Evolutionary conservation across 2,797 vertebrate genomes (phyloP).

Genomic region (Momotus momota): DNA sequence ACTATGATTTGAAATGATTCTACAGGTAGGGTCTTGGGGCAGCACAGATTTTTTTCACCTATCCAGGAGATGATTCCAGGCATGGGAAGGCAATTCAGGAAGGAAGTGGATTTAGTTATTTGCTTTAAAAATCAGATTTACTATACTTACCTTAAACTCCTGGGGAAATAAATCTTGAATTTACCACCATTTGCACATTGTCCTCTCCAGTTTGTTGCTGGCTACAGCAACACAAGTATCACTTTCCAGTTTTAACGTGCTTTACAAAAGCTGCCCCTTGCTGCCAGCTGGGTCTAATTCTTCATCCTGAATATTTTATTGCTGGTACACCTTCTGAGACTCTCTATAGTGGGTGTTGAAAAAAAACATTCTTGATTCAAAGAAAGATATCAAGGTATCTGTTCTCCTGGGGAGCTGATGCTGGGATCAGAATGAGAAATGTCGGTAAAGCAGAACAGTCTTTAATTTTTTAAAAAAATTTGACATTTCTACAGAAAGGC

Average conservation of each 20-base stretch:
- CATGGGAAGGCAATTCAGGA: not conserved
- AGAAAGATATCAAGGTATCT: not conserved
- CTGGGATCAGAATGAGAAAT: not conserved
- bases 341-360: not conserved
- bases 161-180: not conserved
- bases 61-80: not conserved
- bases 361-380: accelerated
- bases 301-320: not conserved
- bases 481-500: not conserved
- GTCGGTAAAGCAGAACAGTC: not conserved
- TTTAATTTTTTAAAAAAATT: not conserved
- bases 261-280: not conserved
- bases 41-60: not conserved
- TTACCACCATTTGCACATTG: not conserved
- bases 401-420: not conserved
- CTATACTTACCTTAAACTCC: not conserved
- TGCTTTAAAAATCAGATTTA: not conserved
- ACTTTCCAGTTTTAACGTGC: not conserved
- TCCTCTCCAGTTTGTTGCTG: not conserved
- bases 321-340: not conserved
- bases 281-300: not conserved
- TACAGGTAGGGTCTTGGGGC: not conserved
- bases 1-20: not conserved
- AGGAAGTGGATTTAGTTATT: not conserved
- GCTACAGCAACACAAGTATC: not conserved